Conservation (phyloP, 2,888 invertebrate genomes). For the Netelia melanura region DNA sequence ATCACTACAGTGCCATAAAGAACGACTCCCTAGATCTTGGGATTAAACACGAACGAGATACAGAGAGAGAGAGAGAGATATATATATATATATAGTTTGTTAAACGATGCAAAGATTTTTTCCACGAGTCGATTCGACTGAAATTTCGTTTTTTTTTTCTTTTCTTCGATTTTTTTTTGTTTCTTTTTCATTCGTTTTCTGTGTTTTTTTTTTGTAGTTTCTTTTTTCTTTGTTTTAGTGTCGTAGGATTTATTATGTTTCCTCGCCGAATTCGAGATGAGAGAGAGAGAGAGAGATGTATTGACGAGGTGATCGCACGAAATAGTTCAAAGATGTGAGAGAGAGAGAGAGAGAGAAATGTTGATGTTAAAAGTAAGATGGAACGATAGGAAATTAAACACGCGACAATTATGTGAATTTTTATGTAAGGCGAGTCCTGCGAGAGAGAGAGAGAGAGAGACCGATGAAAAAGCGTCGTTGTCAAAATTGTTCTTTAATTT, state of each 20-base stretch:
- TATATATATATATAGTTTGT: conserved; percentile 50
- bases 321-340: neutral
- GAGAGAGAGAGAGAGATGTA: conserved; percentile 17
- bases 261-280: conserved; percentile 7
- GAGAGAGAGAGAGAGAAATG: too few relatives aligned
- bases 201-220: conserved; percentile 5
- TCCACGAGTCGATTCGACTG: conserved; percentile 8
- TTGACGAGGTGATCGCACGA: neutral
- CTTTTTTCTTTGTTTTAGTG: conserved; percentile 40
- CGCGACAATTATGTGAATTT: conserved; percentile 35
- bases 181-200: too few relatives aligned
- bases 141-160: too few relatives aligned
- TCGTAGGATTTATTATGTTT: conserved; percentile 35
- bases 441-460: neutral
- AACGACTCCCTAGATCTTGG: conserved; percentile 71
- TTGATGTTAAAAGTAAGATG: neutral
- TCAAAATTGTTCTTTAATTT: neutral
- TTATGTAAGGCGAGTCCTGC: neutral
- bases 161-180: too few relatives aligned
- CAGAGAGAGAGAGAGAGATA: conserved; percentile 52
- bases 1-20: conserved; percentile 80
- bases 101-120: conserved; percentile 58
- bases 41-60: conserved; percentile 59
- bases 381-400: neutral
- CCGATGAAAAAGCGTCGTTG: neutral